Evolutionary conservation across 1,140 invertebrate species (phyloP).

Genomic region (Acyrthosiphon pisum): DNA sequence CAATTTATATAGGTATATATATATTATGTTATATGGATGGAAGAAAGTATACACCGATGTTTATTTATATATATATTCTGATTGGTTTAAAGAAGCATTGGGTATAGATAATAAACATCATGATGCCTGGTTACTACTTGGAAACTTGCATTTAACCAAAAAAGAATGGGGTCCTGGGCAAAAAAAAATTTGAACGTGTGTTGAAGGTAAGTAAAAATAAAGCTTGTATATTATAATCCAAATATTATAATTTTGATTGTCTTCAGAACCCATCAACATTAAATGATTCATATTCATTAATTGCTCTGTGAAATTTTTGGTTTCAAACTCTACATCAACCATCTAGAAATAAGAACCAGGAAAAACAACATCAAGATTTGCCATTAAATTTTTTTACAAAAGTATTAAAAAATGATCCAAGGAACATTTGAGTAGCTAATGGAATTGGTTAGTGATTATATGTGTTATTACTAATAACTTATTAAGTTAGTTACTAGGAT

Average conservation of each 20-base stretch:
- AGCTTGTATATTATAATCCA: background rate
- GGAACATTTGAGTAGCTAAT: slow-evolving; percentile 99
- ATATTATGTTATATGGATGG: too few species aligned
- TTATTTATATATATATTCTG: too few species aligned
- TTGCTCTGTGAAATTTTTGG: slow-evolving; percentile 98
- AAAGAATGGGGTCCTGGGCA: slow-evolving; percentile 97
- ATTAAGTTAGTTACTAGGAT: background rate
- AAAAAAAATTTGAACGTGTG: slow-evolving; percentile 98
- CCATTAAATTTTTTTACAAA: slow-evolving; percentile 94
- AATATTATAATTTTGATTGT: slow-evolving; percentile 15
- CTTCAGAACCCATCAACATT: slow-evolving; percentile 76
- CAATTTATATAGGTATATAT: too few species aligned
- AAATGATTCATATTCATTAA: slow-evolving; percentile 93
- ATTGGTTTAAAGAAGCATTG: slow-evolving; percentile 99
- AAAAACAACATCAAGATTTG: slow-evolving; percentile 93
- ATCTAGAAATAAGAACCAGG: slow-evolving; percentile 91
- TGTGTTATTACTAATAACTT: too few species aligned
- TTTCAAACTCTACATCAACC: slow-evolving; percentile 95
- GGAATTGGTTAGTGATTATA: slow-evolving; percentile 78
- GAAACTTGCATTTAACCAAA: slow-evolving; percentile 96
- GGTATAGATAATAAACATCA: slow-evolving; percentile 95
- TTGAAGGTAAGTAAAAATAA: slow-evolving; percentile 70
- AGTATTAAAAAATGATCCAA: slow-evolving; percentile 85
- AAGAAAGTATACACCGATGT: too few species aligned
- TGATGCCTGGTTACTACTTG: slow-evolving; percentile 96